Conservation (phyloP, 2,797 vertebrate species). For the Meriones psammophilus region DNA sequence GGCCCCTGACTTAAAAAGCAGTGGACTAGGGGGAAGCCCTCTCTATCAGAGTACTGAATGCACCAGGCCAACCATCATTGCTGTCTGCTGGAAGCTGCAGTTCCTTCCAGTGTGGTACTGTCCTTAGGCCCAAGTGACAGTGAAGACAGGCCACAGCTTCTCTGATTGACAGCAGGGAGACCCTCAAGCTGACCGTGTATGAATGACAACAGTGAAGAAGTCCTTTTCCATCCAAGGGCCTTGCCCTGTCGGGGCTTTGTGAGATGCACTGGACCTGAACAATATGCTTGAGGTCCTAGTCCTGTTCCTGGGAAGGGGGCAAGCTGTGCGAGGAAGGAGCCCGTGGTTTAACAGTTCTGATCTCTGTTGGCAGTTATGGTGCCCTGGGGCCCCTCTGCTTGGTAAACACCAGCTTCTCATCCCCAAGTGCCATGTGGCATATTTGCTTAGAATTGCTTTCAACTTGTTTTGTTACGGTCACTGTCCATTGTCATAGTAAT, state of each 20-base stretch:
- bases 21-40: neutral
- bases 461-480: neutral
- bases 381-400: neutral
- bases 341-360: neutral
- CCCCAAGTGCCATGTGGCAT: neutral
- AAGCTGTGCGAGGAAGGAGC: neutral
- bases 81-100: neutral
- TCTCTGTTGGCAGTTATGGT: neutral
- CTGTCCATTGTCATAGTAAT: neutral
- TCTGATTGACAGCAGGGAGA: neutral
- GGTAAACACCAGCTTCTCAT: neutral
- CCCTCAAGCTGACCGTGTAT: neutral
- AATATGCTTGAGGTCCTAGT: neutral
- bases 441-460: slow-evolving; percentile 50
- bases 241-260: neutral
- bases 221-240: neutral
- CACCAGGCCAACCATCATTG: neutral
- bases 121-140: neutral
- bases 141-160: neutral
- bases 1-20: neutral
- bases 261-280: neutral
- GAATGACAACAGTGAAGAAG: slow-evolving; percentile 8
- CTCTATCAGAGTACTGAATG: neutral
- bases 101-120: neutral
- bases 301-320: neutral